A percentile compares a stretch with the other conserved stretches of the same genome.
Evolutionary conservation across 2,797 vertebrate species (phyloP).

Genomic region (Catharus ustulatus): DNA sequence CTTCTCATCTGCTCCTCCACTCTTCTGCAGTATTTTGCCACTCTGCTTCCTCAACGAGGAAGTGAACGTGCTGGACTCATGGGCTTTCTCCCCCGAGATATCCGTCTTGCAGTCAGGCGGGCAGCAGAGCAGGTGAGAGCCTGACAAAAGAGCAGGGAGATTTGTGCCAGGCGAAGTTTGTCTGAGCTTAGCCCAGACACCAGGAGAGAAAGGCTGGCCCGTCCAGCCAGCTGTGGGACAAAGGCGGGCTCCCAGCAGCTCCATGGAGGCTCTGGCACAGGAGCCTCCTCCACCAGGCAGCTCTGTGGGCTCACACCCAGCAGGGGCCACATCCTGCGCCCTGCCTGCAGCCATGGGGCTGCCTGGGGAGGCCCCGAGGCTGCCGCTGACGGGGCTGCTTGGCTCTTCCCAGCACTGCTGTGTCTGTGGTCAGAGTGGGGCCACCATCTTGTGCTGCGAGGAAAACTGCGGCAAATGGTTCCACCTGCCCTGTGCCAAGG

Average conservation of each 20-base stretch:
- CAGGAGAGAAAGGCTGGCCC: too few relatives aligned
- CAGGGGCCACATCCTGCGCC: not conserved
- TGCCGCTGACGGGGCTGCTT: not conserved
- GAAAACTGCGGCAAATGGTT: not conserved
- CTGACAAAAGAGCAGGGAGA: too few relatives aligned
- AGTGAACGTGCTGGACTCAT: rapidly evolving
- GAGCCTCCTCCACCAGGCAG: not conserved
- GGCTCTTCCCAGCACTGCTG: not conserved
- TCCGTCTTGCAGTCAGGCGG: not conserved
- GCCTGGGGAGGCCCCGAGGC: too few relatives aligned
- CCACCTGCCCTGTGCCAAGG: not conserved
- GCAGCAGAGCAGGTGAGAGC: not conserved
- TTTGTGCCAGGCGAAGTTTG: not conserved
- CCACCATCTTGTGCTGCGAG: not conserved
- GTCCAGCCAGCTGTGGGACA: too few relatives aligned
- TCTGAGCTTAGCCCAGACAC: too few relatives aligned
- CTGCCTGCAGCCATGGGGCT: not conserved
- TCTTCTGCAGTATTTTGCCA: not conserved
- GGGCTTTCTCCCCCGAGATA: not conserved
- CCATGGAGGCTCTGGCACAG: not conserved
- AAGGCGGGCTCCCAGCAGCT: too few relatives aligned
- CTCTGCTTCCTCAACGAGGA: rapidly evolving
- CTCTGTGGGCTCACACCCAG: not conserved
- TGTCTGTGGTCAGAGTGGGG: not conserved
- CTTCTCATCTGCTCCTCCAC: not conserved